Evolutionary conservation across 2,888 invertebrate genomes (phyloP).

Genomic region (Trissoscelio sp.): DNA sequence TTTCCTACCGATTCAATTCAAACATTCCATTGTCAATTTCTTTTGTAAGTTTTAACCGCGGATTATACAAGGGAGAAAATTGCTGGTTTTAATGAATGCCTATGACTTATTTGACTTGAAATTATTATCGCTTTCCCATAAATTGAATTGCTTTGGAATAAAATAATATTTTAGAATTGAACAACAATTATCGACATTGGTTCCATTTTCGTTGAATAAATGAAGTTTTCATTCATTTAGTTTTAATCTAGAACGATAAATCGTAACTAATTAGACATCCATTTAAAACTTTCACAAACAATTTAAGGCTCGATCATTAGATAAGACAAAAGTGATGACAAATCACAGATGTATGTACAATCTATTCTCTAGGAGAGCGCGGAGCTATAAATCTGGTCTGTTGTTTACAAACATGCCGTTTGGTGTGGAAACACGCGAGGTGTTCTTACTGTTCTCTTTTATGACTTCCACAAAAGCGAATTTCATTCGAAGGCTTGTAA

Average conservation of each 20-base stretch:
- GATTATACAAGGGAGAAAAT: background rate
- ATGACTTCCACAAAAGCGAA: conserved; percentile 8
- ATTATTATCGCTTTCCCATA: too few species aligned
- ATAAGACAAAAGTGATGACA: conserved; percentile 19
- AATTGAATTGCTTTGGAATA: too few species aligned
- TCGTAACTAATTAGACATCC: conserved; percentile 13
- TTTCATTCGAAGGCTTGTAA: conserved; percentile 4
- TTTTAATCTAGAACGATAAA: conserved; percentile 9
- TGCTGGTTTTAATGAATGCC: too few species aligned
- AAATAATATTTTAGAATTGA: too few species aligned
- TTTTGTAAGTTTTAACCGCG: background rate
- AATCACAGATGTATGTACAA: conserved; percentile 39
- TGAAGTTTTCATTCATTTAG: background rate
- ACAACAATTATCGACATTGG: too few species aligned
- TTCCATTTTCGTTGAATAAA: too few species aligned
- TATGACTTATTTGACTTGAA: too few species aligned
- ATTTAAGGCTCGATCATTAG: conserved; percentile 26
- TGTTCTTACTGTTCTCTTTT: conserved; percentile 1
- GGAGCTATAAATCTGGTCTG: conserved; percentile 6
- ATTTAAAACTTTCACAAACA: conserved; percentile 20
- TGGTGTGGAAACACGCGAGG: conserved; percentile 28
- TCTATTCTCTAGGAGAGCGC: conserved; percentile 25
- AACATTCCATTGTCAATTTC: background rate
- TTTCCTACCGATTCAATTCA: background rate
- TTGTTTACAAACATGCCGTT: conserved; percentile 36